Evolutionary conservation across 2,888 invertebrate species (phyloP), one percentile per base, ranked within the genome.

Genomic region (Harpalus rufipes): DNA sequence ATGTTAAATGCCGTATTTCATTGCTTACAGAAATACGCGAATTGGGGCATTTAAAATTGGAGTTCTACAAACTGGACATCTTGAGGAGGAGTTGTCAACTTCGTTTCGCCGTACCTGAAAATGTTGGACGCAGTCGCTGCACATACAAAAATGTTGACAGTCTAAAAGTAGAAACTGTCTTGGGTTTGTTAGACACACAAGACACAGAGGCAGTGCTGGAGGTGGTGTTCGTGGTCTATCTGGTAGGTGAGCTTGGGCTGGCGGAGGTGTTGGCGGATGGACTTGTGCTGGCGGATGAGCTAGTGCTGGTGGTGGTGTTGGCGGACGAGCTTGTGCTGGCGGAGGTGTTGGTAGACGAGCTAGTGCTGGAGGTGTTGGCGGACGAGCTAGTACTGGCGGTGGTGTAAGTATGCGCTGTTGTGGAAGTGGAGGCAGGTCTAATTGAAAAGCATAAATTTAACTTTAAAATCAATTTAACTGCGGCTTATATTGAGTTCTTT

Each of bases 11-110:
- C 32, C 6, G 6, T 32, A 32, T 32, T 32, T 32, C 32, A 32
- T 32, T 32, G 6, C 32, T 51, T 51, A 51, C 8, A 51, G 44
- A 12, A 51, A 51, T 8, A 59, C n/a, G 7, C 4, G 59, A n/a
- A 72, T 41, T 14, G 72, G 72, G 12, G 5, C 44, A 41, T 41
- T 72, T n/a, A 72, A 41, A 72, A 72, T 39, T 14, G 39, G 32
- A 12, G 32, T 72, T 10, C 72, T 6, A 14, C 72, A 72, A n/a
- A 39, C 32, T 41, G 72, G 72, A 41, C 72, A 72, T 41, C 72
- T 16, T n/a, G 72, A 72, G 7, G 72, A 39, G 6, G n/a, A 32
- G 39, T 41, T 39, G 39, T 72, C 72, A 32, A 39, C 39, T 14
- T 72, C 72, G 41, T 21, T 16, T 72, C n/a, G n/a, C 41, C 18